A percentile compares a stretch with the other conserved stretches of the same genome.
Conservation (phyloP, 2,888 invertebrate genomes). For the Pseudolycoriella hygida region DNA sequence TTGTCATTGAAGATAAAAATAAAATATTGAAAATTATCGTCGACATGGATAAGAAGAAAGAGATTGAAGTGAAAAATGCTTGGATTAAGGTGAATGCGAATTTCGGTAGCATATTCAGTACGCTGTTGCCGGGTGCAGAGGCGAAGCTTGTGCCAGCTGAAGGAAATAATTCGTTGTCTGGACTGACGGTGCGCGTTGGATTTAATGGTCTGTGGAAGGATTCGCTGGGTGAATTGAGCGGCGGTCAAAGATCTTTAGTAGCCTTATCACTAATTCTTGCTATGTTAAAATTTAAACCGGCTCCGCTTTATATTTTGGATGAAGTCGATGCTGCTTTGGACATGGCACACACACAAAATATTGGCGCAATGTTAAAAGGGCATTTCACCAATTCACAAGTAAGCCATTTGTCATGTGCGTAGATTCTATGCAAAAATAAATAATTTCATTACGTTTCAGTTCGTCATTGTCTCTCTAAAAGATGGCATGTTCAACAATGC, state of each 20-base stretch:
- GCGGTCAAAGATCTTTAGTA: constrained; percentile 90
- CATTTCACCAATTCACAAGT: constrained; percentile 82
- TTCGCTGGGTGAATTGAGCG: constrained; percentile 85
- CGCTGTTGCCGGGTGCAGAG: constrained; percentile 76
- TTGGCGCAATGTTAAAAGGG: constrained; percentile 81
- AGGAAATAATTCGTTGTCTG: constrained; percentile 60
- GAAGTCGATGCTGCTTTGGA: constrained; percentile 98
- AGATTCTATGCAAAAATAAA: background rate
- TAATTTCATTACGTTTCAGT: too few relatives aligned
- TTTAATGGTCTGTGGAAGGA: constrained; percentile 94
- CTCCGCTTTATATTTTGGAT: constrained; percentile 95
- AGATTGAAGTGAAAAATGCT: constrained; percentile 59
- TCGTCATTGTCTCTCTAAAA: constrained; percentile 93
- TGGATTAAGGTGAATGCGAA: constrained; percentile 79
- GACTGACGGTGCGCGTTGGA: constrained; percentile 80
- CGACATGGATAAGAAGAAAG: constrained; percentile 83
- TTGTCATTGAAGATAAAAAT: constrained; percentile 55
- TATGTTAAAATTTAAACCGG: constrained; percentile 92
- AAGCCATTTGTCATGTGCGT: constrained; percentile 10
- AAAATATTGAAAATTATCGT: constrained; percentile 62
- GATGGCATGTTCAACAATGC: constrained; percentile 99
- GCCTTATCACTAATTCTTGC: constrained; percentile 91
- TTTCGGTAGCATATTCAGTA: constrained; percentile 87
- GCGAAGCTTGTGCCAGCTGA: constrained; percentile 67
- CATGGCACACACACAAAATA: constrained; percentile 96